A percentile compares a stretch with the other conserved stretches of the same genome.
Evolutionary conservation across 2,888 invertebrate species (phyloP).

Genomic region (Drosophila nr. medialis): DNA sequence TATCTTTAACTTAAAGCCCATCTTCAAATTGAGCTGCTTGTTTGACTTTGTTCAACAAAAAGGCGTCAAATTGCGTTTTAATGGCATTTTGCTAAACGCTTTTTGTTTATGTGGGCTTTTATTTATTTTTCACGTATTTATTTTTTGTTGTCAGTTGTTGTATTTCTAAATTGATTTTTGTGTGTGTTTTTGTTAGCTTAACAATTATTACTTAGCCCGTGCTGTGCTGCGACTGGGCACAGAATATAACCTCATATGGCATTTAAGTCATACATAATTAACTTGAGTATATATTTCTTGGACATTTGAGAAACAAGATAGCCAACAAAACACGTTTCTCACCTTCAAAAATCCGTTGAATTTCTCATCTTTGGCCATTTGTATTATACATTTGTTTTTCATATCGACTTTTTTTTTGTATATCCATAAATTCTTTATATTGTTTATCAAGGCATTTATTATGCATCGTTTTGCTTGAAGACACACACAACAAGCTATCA

Average conservation of each 20-base stretch:
- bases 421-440: conserved; percentile 59
- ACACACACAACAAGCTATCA: conserved; percentile 64
- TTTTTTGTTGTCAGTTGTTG: conserved; percentile 2
- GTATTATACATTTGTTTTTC: conserved; percentile 26
- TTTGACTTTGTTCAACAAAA: conserved; percentile 64
- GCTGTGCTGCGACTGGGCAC: neutral
- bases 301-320: conserved; percentile 1
- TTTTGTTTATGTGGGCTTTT: conserved; percentile 34
- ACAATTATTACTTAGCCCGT: conserved; percentile 12
- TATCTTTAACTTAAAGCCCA: conserved; percentile 12
- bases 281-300: neutral
- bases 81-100: conserved; percentile 58
- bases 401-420: conserved; percentile 13
- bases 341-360: neutral
- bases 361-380: conserved; percentile 8
- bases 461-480: conserved; percentile 73
- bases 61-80: conserved; percentile 69
- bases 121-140: conserved; percentile 28
- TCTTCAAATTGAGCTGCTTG: conserved; percentile 29
- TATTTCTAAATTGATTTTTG: conserved; percentile 29
- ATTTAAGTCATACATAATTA: conserved; percentile 6
- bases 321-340: conserved; percentile 11
- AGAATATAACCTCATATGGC: neutral
- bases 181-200: conserved; percentile 15
- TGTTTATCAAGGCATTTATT: conserved; percentile 74